Base-by-base conservation (phyloP, 2,113 vertebrate species). In the Colistium nudipinnis region DNA sequence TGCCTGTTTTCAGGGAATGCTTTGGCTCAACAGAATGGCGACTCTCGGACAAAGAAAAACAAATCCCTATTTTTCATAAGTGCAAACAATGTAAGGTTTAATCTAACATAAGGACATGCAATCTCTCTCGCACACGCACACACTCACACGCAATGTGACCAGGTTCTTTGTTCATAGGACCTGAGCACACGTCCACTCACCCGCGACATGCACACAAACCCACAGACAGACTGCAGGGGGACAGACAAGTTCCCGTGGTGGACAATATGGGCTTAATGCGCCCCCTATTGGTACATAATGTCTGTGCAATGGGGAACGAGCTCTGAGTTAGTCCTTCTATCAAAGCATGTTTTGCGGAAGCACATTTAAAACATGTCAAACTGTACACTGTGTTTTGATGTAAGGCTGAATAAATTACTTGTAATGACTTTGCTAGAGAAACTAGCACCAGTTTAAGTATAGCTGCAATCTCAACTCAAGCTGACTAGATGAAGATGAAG, bases 101-200 rank as follows among this genome's bases (percentile, higher is more conserved):
- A 30, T 63, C 3, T 70, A 63, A 84, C 86, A 91, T 84, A 39
- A 82, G 75, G 60, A 64, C 80, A 83, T 0, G 54, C 78, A 81
- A 35, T 27, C 62, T 20, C 62, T 49, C 36, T 74, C 43, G 9
- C 43, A 12, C 43, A 45, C 43, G 8, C 41, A 44, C 44, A 45
- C 44, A 13, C 20, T 12, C 44, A 22, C 20, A 24, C 47, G n/a
- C 27, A 60, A 6, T 33, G 54, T 63, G 83, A 74, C 65, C 80
- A 73, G 81, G 81, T 62, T 88, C 76, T 89, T 81, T 84, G 76
- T 55, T 66, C n/a, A 64, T 73, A 86, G 47, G 59, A 84, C 70
- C 86, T 66, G 74, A 78, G 65, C 70, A 80, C 76, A 60, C 74
- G 60, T 63, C 9, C 72, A 77, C 47, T 51, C 43, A 27, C 20